A percentile compares a stretch with the other conserved stretches of the same genome.
Conservation (phyloP, 2,113 vertebrate species). For the Cromileptes altivelis region DNA sequence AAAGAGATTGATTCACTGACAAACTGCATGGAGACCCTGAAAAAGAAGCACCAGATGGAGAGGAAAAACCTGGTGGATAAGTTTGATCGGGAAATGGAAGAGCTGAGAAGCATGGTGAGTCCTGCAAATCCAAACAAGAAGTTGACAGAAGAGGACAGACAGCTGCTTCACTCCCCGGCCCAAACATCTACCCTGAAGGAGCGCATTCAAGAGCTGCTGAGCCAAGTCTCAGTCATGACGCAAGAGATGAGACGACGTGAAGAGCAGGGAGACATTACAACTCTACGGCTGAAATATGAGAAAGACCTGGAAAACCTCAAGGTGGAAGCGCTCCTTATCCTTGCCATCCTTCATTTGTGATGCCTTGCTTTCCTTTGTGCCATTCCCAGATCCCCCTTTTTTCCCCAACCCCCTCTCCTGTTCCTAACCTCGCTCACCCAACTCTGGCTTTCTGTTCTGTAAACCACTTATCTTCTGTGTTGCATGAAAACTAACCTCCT, state of each 20-base stretch:
- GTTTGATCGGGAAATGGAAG: slow-evolving; percentile 80
- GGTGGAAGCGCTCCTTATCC: slow-evolving; percentile 86
- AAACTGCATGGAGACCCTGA: slow-evolving; percentile 82
- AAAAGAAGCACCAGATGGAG: slow-evolving; percentile 81
- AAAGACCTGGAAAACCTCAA: slow-evolving; percentile 88
- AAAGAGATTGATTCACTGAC: slow-evolving; percentile 83
- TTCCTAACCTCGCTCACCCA: slow-evolving; percentile 53
- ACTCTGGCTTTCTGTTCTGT: slow-evolving; percentile 52
- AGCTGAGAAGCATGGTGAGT: slow-evolving; percentile 69
- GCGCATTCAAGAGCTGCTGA: slow-evolving; percentile 82
- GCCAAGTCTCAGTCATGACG: slow-evolving; percentile 80
- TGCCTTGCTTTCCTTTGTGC: slow-evolving; percentile 85
- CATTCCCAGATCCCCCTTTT: slow-evolving; percentile 74
- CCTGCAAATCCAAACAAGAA: slow-evolving; percentile 8
- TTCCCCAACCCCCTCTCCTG: slow-evolving; percentile 51
- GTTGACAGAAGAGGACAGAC: background rate
- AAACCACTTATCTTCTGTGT: slow-evolving; percentile 69
- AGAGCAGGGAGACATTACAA: slow-evolving; percentile 73
- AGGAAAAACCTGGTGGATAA: slow-evolving; percentile 61
- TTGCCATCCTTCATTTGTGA: slow-evolving; percentile 83
- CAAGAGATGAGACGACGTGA: slow-evolving; percentile 80
- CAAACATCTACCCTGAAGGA: slow-evolving; percentile 72
- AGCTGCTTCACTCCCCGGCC: fast-evolving
- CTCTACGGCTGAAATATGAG: slow-evolving; percentile 87
- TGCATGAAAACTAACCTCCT: slow-evolving; percentile 83